Evolutionary conservation across 2,888 invertebrate species (phyloP).

Genomic region (Cremastinae sp.): DNA sequence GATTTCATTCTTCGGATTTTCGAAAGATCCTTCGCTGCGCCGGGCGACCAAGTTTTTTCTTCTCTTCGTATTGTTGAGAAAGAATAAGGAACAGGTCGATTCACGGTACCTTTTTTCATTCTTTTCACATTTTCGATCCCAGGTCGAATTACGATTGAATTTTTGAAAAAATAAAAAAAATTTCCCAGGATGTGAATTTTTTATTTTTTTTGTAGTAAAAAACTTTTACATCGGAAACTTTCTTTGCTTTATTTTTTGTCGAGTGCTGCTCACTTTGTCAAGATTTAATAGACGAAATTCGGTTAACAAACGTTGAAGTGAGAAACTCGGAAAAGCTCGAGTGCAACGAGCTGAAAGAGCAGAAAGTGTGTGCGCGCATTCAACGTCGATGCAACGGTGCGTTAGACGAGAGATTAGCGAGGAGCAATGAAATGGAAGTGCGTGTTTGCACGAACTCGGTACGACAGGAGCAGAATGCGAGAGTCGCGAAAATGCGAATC

Average conservation of each 20-base stretch:
- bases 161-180: no score
- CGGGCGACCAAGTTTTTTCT: no score
- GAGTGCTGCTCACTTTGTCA: no score
- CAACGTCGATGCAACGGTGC: conserved; percentile 16
- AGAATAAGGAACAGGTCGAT: not conserved
- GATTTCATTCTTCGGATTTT: not conserved
- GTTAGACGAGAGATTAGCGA: conserved; percentile 27
- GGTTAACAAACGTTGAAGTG: not conserved
- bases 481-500: conserved; percentile 58
- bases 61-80: not conserved
- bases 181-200: no score
- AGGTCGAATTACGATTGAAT: no score
- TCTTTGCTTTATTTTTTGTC: no score
- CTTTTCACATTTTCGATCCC: no score
- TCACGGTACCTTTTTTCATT: no score
- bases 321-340: not conserved
- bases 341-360: not conserved
- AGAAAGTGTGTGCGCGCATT: not conserved
- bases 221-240: no score
- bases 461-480: conserved; percentile 65
- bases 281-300: not conserved
- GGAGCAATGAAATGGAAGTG: conserved; percentile 61
- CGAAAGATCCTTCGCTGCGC: no score
- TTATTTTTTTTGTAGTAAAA: no score
- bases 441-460: conserved; percentile 69